A percentile compares a stretch with the other conserved stretches of the same genome.
These are phyloP conservation scores for Zygogramma bicolorata DNA, from an alignment of 2,888 invertebrate genomes.

Conservation along the genomic window DNA sequence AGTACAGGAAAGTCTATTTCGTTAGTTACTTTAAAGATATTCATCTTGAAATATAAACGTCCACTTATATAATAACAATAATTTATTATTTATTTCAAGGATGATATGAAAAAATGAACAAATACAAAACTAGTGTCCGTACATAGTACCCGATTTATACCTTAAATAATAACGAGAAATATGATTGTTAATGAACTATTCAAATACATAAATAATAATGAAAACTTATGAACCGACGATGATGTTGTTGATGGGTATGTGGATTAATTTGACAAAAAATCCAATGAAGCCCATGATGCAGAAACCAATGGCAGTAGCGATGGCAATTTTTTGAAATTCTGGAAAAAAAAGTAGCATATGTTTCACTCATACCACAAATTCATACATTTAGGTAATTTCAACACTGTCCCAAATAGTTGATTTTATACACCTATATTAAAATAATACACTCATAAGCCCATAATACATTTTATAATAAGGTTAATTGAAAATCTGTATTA, in stretches of 20 bases:
- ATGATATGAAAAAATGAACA: constrained; percentile 3
- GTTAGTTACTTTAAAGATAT: neutral
- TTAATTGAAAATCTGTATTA: too few species aligned
- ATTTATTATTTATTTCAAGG: constrained; percentile 31
- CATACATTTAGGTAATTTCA: too few species aligned
- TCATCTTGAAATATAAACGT: neutral
- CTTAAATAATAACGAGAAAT: constrained; percentile 34
- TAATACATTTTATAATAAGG: too few species aligned
- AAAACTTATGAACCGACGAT: constrained; percentile 83
- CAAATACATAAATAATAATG: constrained; percentile 44
- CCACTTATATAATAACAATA: constrained; percentile 13
- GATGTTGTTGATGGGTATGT: constrained; percentile 98
- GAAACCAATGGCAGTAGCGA: constrained; percentile 99
- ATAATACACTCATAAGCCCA: too few species aligned
- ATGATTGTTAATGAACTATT: constrained; percentile 38
- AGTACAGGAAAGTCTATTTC: too few species aligned
- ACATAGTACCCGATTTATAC: constrained; percentile 14
- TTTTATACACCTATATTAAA: too few species aligned
- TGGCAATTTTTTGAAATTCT: constrained; percentile 99
- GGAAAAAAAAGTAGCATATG: constrained; percentile 62
- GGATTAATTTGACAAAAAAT: constrained; percentile 99
- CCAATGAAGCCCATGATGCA: constrained; percentile 99
- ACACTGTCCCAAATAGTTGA: too few species aligned
- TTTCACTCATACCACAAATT: neutral
- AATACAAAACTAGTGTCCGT: constrained; percentile 20